phyloP scores from a whole-genome alignment of 2,113 vertebrate genomes.

The Oryzias woworae region DNA sequence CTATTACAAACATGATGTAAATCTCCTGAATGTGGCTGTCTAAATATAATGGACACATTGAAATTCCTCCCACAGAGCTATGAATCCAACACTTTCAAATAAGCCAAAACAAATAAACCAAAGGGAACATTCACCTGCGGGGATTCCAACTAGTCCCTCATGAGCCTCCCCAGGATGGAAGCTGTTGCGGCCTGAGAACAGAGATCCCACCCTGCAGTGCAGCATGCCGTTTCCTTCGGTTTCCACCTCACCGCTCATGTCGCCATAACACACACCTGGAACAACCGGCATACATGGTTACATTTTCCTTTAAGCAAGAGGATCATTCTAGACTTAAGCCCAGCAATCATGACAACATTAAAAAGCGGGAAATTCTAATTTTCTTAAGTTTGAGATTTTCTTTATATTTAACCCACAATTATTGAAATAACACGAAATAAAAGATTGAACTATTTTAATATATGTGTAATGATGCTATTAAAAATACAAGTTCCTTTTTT shows the following conservation, averaged over 20 bases:
- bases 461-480: too few species aligned
- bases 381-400: too few species aligned
- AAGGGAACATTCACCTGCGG: conserved; percentile 47
- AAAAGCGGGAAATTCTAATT: not conserved
- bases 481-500: too few species aligned
- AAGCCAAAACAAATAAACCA: not conserved
- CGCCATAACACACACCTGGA: conserved; percentile 79
- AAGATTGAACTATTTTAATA: too few species aligned
- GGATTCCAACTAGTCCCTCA: conserved; percentile 61
- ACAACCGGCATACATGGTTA: conserved; percentile 32
- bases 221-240: conserved; percentile 68
- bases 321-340: not conserved
- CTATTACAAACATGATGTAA: too few species aligned
- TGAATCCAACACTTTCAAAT: not conserved
- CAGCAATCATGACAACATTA: not conserved
- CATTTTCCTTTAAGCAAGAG: conserved; percentile 11
- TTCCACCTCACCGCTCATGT: conserved; percentile 76
- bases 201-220: conserved; percentile 74
- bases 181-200: conserved; percentile 76
- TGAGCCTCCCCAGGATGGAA: conserved; percentile 73
- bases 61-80: too few species aligned
- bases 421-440: too few species aligned
- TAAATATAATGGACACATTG: too few species aligned
- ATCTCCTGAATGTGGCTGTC: too few species aligned
- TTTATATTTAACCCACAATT: too few species aligned